phyloP scores from a whole-genome alignment of 2,888 invertebrate species.

The Volucella inflata region DNA sequence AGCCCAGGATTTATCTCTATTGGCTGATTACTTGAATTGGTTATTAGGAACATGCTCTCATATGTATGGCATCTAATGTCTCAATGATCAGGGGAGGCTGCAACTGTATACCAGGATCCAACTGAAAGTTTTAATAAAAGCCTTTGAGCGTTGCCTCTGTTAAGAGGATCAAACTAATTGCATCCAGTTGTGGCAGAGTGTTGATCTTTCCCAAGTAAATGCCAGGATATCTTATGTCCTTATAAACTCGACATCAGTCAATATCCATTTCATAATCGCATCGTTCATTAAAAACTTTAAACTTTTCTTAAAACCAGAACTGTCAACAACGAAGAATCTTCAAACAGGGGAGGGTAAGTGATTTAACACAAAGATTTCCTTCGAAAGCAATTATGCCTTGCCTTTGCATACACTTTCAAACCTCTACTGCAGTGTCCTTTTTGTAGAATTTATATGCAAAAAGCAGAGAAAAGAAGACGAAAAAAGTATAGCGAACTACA shows the following conservation, averaged over 20 bases:
- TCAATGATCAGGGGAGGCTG: too few species aligned
- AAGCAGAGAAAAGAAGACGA: slow-evolving; percentile 11
- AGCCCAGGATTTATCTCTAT: too few species aligned
- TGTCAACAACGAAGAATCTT: slow-evolving; percentile 17
- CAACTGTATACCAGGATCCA: too few species aligned
- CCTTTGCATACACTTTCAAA: slow-evolving; percentile 1
- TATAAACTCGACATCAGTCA: neutral
- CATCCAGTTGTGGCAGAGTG: too few species aligned
- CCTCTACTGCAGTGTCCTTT: slow-evolving; percentile 42
- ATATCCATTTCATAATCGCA: neutral
- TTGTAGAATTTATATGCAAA: slow-evolving; percentile 34
- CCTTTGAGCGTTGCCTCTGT: too few species aligned
- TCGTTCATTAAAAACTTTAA: slow-evolving; percentile 12
- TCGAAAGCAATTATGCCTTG: neutral
- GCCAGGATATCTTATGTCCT: too few species aligned
- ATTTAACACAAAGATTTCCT: slow-evolving; percentile 12
- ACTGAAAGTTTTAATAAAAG: too few species aligned
- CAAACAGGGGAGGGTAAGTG: neutral
- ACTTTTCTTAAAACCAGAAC: slow-evolving; percentile 2
- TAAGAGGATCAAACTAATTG: too few species aligned
- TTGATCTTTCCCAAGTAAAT: too few species aligned
- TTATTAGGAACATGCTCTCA: too few species aligned
- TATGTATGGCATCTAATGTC: too few species aligned
- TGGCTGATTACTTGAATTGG: too few species aligned
- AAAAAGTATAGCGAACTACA: neutral